Conservation (phyloP, 2,113 vertebrate genomes). For the Orycteropus afer region DNA sequence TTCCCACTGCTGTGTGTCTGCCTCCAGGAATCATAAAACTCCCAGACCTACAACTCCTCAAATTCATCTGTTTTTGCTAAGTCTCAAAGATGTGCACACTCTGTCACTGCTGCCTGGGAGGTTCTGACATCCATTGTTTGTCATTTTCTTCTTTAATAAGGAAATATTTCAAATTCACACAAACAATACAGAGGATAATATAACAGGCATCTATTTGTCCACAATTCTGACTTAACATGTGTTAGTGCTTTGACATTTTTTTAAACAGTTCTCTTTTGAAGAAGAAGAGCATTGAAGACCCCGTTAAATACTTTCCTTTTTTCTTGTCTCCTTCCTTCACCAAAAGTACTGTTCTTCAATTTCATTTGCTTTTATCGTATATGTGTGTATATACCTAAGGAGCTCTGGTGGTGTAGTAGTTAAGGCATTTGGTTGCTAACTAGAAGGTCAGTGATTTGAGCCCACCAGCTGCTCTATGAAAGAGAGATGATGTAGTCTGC, state of each 20-base stretch:
- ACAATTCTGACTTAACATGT: background rate
- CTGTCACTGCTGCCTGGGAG: background rate
- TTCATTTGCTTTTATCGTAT: background rate
- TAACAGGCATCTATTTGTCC: background rate
- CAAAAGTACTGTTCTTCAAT: background rate
- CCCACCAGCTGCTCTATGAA: too few relatives aligned
- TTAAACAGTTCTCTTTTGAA: conserved; percentile 17
- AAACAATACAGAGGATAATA: background rate
- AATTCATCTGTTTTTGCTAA: background rate
- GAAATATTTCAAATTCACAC: background rate
- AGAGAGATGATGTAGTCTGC: too few relatives aligned
- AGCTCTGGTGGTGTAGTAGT: too few relatives aligned
- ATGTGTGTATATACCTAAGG: background rate
- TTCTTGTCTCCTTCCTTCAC: background rate
- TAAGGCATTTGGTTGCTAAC: too few relatives aligned
- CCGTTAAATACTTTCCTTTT: background rate
- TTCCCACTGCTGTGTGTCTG: background rate
- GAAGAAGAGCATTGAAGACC: background rate
- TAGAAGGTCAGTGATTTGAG: too few relatives aligned
- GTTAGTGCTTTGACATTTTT: background rate
- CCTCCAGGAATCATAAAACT: background rate
- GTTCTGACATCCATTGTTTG: background rate
- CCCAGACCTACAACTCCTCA: background rate
- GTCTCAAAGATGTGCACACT: background rate
- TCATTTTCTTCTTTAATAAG: background rate